These are phyloP conservation scores for Micromesistius poutassou DNA, from an alignment of 2,797 vertebrate genomes.

Conservation along the genomic window DNA sequence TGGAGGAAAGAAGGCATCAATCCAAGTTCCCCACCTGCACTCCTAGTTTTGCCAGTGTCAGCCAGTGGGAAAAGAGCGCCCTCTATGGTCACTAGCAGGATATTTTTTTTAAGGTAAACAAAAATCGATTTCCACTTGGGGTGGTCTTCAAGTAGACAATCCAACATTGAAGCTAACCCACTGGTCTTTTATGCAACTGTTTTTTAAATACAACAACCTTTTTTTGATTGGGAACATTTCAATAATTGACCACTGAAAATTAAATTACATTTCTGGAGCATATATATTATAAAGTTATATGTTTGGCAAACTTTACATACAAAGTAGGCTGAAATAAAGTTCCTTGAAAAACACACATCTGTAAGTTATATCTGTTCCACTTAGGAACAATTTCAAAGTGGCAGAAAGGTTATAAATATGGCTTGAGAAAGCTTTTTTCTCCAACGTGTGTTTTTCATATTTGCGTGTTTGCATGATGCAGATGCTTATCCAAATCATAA, in stretches of 20 bases:
- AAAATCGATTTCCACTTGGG: neutral
- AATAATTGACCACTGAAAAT: neutral
- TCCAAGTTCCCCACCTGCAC: neutral
- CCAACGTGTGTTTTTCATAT: neutral
- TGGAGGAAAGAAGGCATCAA: neutral
- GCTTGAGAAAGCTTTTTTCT: neutral
- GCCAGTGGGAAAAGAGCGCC: conserved; percentile 25
- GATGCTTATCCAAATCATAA: neutral
- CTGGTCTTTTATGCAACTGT: neutral
- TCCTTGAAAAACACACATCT: conserved; percentile 1
- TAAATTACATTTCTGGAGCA: neutral
- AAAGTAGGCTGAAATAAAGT: neutral
- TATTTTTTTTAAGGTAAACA: neutral
- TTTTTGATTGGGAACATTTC: neutral
- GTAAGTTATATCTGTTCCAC: neutral
- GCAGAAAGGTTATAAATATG: neutral
- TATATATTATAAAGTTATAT: neutral
- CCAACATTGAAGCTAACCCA: neutral
- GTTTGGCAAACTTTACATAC: neutral
- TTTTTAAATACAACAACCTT: neutral
- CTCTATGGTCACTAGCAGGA: conserved; percentile 31
- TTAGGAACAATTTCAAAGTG: neutral
- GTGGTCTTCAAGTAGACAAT: neutral
- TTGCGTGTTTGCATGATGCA: neutral
- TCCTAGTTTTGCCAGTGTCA: neutral